Conservation (phyloP, 2,797 vertebrate genomes). For the Microchirus variegatus region DNA sequence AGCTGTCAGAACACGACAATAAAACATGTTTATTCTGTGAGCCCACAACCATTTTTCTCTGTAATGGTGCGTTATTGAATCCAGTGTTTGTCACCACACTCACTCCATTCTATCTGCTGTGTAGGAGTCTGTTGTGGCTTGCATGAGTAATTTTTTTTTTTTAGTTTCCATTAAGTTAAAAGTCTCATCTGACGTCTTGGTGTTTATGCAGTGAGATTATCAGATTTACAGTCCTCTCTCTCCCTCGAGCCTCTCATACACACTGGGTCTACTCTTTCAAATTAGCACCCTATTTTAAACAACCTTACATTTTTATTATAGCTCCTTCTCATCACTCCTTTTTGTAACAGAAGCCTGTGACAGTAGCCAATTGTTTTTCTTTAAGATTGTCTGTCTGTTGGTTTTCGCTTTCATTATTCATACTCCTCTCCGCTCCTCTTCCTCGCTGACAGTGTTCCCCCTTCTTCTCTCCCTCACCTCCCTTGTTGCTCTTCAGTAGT, state of each 20-base stretch:
- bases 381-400: neutral
- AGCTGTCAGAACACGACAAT: slow-evolving; percentile 46
- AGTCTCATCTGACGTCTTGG: slow-evolving; percentile 64
- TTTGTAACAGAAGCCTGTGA: slow-evolving; percentile 17
- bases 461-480: neutral
- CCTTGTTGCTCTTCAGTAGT: slow-evolving; percentile 13
- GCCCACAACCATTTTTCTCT: slow-evolving; percentile 12
- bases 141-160: slow-evolving; percentile 58
- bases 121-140: slow-evolving; percentile 44
- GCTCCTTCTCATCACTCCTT: slow-evolving; percentile 29
- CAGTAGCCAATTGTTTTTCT: neutral
- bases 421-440: neutral
- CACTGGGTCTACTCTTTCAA: slow-evolving; percentile 48
- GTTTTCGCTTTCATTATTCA: neutral
- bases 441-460: slow-evolving; percentile 3
- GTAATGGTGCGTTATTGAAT: slow-evolving; percentile 17
- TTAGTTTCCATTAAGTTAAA: slow-evolving; percentile 59
- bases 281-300: slow-evolving; percentile 52
- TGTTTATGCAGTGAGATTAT: slow-evolving; percentile 63
- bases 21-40: slow-evolving; percentile 44
- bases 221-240: slow-evolving; percentile 56
- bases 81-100: slow-evolving; percentile 14
- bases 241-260: slow-evolving; percentile 24
- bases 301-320: slow-evolving; percentile 33
- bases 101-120: slow-evolving; percentile 22